Evolutionary conservation across 2,888 invertebrate species (phyloP).

Genomic region (Metopia argyrocephala): DNA sequence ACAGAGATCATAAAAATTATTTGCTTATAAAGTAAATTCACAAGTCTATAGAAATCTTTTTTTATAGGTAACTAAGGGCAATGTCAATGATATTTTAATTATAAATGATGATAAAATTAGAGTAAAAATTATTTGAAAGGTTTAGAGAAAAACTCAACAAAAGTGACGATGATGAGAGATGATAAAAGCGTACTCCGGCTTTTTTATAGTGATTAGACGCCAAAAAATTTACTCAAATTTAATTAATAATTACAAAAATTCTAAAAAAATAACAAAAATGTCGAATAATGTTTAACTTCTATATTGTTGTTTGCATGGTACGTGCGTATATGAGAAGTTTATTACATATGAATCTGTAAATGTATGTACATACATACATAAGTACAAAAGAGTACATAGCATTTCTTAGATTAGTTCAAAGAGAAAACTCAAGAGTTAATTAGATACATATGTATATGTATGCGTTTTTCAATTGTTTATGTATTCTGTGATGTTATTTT

Average conservation of each 20-base stretch:
- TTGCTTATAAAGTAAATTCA: neutral
- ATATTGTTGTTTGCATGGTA: neutral
- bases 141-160: too few relatives aligned
- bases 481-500: neutral
- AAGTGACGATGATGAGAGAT: too few relatives aligned
- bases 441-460: neutral
- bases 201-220: too few relatives aligned
- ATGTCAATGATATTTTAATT: neutral
- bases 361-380: neutral
- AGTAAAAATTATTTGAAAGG: too few relatives aligned
- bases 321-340: neutral
- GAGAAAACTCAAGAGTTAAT: neutral
- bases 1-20: neutral
- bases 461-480: neutral
- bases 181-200: too few relatives aligned
- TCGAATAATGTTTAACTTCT: too few relatives aligned
- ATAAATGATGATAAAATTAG: too few relatives aligned
- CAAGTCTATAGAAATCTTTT: neutral
- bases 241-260: neutral
- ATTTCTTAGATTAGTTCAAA: slow-evolving; percentile 17
- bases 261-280: too few relatives aligned
- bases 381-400: neutral
- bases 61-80: neutral
- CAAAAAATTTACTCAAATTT: neutral
- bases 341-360: neutral